Base-by-base conservation (phyloP, 2,888 invertebrate genomes). In the Ophion ellenae region DNA sequence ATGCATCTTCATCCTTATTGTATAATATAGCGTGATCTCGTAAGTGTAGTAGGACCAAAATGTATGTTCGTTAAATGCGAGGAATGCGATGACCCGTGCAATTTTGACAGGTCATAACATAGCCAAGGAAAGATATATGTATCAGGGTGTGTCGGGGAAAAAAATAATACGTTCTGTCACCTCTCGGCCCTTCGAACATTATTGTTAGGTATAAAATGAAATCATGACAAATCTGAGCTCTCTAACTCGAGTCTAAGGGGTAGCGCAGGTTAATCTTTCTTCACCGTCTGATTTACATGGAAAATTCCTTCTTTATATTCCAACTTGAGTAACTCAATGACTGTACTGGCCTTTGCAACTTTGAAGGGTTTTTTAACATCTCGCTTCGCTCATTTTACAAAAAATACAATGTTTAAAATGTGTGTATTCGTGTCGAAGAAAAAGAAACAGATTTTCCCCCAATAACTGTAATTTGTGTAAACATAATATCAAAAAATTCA, bases 31-130 rank as follows among this genome's bases (percentile, higher is more conserved):
- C 80, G 47, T 63, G 63, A 86, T 86, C 45, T 73, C 63, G 67
- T 81, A 77, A 77, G 79, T 81, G 67, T 86, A 77, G 64, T 86
- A 81, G 81, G 77, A 86, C 83, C 79, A 63, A 45, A 64, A 74
- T 64, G 45, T 36, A 53, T 32, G 5, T 67, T 45, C 71, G 79
- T 86, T 83, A 81, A 83, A 83, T 86, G 83, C 86, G 81, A 83
- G 86, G 86, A 86, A 86, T 83, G 73, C 83, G 80, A 70, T 79
- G 73, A 45, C 81, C 81, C 69, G 80, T 83, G 79, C 73, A 81
- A 81, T 84, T 53, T 17, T 73, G 66, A 61, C 66, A 76, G 47
- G 73, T 73, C 57, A 17, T 53, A 47, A 85, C n/a, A 66, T 76
- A 73, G 80, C 80, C 61, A 59, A 75, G 63, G 63, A 82, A 28